phyloP scores from a whole-genome alignment of 2,888 invertebrate species.

The Diachrysia chrysitis region DNA sequence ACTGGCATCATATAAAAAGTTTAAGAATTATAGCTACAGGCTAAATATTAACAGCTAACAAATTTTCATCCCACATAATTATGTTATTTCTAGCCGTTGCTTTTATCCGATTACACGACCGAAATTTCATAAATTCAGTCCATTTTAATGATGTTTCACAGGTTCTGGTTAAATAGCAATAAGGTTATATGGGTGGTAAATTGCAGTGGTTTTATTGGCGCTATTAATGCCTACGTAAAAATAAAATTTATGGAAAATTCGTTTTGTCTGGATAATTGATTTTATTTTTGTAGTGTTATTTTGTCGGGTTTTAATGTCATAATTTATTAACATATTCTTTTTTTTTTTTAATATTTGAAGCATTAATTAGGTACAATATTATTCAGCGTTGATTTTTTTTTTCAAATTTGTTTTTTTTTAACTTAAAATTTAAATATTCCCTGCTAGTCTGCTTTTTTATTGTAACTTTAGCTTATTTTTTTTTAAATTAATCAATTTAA shows the following conservation, averaged over 20 bases:
- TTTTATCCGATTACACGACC: slow-evolving; percentile 18
- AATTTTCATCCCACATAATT: slow-evolving; percentile 9
- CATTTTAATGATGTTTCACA: slow-evolving; percentile 44
- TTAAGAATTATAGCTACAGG: background rate
- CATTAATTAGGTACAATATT: no score
- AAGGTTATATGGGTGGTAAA: slow-evolving; percentile 17
- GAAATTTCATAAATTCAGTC: slow-evolving; percentile 36
- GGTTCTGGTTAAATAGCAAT: slow-evolving; percentile 7
- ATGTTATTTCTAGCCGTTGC: slow-evolving; percentile 21
- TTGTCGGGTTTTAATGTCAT: no score
- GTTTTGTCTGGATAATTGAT: no score
- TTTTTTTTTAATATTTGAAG: no score
- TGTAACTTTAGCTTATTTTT: no score
- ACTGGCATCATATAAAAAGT: background rate
- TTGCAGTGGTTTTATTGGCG: background rate
- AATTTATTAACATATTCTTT: no score
- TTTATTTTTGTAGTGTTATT: no score
- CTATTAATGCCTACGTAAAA: background rate
- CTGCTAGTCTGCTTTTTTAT: no score
- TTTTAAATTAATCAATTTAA: no score
- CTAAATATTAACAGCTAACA: background rate
- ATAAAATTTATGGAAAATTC: background rate
- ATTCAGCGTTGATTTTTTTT: no score
- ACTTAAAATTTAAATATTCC: no score
- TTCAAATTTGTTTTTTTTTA: no score